Conservation (phyloP, 2,888 invertebrate genomes). For the Epistrophe grossulariae region DNA sequence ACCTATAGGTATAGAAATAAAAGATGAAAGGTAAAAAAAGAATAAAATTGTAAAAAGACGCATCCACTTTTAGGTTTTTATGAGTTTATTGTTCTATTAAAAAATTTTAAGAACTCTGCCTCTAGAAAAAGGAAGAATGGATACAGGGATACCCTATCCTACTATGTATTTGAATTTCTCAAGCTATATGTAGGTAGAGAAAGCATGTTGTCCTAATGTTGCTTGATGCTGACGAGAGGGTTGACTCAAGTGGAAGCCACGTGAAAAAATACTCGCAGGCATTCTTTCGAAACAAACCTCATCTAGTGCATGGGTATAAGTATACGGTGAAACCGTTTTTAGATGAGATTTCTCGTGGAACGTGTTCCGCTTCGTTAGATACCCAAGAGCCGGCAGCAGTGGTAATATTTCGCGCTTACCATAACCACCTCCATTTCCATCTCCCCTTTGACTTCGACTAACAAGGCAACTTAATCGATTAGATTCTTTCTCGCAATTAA, state of each 20-base stretch:
- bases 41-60: conserved; percentile 45
- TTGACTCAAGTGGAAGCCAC: conserved; percentile 41
- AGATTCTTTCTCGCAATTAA: conserved; percentile 73
- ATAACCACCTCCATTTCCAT: conserved; percentile 19
- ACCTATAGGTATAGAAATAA: conserved; percentile 14
- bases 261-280: conserved; percentile 43
- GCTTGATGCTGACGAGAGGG: conserved; percentile 2
- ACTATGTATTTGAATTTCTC: conserved; percentile 7
- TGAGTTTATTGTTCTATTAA: conserved; percentile 57
- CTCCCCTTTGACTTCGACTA: background rate
- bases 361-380: conserved; percentile 68
- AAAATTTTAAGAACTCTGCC: conserved; percentile 31
- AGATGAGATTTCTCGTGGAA: conserved; percentile 43
- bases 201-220: conserved; percentile 36
- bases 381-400: conserved; percentile 60
- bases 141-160: background rate
- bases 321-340: background rate
- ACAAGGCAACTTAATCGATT: conserved; percentile 65
- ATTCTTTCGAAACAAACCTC: conserved; percentile 28
- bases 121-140: conserved; percentile 6
- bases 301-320: too few relatives aligned
- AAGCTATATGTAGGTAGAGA: background rate
- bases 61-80: conserved; percentile 56
- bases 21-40: conserved; percentile 20
- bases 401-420: conserved; percentile 45